phyloP scores from a whole-genome alignment of 2,797 vertebrate genomes.

The Cossypha polioptera region DNA sequence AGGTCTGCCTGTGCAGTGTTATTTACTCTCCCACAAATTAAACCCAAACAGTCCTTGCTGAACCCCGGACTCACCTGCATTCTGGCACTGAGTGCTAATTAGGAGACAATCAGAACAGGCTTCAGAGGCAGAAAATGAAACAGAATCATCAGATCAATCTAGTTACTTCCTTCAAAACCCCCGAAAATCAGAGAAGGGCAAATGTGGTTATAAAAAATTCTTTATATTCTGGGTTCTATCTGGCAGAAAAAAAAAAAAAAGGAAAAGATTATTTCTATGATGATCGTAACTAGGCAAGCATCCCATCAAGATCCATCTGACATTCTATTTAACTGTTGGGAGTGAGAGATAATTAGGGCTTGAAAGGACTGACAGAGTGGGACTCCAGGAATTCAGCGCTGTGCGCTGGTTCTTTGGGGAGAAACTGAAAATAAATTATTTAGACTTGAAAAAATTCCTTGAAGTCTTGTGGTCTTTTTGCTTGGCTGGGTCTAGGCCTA shows the following conservation, averaged over 20 bases:
- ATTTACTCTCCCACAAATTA: neutral
- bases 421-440: slow-evolving; percentile 36
- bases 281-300: neutral
- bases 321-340: neutral
- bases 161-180: neutral
- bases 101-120: neutral
- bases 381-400: neutral
- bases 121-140: neutral
- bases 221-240: neutral
- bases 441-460: slow-evolving; percentile 25
- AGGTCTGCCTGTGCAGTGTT: neutral
- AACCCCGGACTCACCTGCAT: neutral
- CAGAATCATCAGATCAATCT: neutral
- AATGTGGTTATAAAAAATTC: neutral
- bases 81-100: neutral
- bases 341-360: slow-evolving; percentile 6
- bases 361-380: neutral
- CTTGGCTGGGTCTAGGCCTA: slow-evolving; percentile 17
- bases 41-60: neutral
- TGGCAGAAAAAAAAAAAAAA: neutral
- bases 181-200: neutral
- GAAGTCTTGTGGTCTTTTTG: slow-evolving; percentile 14
- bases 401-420: neutral
- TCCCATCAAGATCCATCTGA: neutral
- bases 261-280: neutral